Evolutionary conservation across 2,888 invertebrate species (phyloP), one percentile per base, ranked within the genome.

Genomic region (Chorisops tibialis): DNA sequence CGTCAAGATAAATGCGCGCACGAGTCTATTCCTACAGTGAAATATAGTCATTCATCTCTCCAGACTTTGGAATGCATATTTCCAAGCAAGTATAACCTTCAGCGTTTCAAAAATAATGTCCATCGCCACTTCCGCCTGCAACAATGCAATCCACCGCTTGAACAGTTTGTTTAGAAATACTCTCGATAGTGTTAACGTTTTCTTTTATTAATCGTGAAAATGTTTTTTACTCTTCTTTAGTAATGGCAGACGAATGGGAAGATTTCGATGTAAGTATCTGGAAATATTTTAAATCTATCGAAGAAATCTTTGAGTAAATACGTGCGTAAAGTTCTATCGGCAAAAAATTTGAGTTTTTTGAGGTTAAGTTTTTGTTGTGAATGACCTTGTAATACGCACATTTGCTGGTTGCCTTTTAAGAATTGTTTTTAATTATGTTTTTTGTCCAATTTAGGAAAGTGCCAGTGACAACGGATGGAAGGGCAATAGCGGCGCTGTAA

Each of bases 401-500:
- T 45, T 14, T 19, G 18, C 18, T 18, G n/a, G 35, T 48, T n/a
- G n/a, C 6, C 37, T 11, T n/a, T 50, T 50, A 11, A 35, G 18
- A 18, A 6, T 16, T 16, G 12, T 1, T 6, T 39, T 39, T 39
- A 39, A 39, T 39, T 39, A 5, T 39, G 39, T 39, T 39, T 14
- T 37, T 41, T 7, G 12, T 41, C 41, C n/a, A n/a, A 14, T 11
- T 6, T n/a, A 14, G 41, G 16, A 43, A 16, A 7, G 9, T 12
- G 45, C 45, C 43, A 43, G 47, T 16, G 63, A 61, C n/a, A 63
- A 63, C 77, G 79, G 1, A 78, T 79, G 1, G 68, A n/a, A n/a
- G n/a, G 78, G 19, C 74, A 79, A 7, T 77, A 79, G 2, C 72
- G 79, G 0, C 77, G 45, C 14, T 1, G 18, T 11, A 9, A 47